Conservation (phyloP, 2,797 vertebrate species). For the Xerus rutilus region DNA sequence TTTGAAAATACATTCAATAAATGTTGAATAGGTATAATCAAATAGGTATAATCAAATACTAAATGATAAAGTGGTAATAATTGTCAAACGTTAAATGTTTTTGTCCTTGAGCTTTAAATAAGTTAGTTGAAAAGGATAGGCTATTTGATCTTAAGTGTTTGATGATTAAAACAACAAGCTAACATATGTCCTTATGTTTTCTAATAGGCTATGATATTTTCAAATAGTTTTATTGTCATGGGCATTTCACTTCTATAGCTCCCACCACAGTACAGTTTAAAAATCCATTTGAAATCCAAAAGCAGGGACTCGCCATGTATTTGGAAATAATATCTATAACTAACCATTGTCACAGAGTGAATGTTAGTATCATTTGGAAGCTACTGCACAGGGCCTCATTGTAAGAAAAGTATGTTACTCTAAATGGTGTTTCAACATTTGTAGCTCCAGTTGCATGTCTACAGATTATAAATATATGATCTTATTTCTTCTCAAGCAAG, state of each 20-base stretch:
- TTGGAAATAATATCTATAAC: neutral
- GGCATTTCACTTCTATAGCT: neutral
- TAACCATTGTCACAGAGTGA: too few species aligned
- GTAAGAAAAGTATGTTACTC: neutral
- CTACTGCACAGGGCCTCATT: neutral
- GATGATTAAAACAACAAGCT: neutral
- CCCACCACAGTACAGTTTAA: neutral
- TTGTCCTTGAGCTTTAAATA: neutral
- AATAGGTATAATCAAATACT: neutral
- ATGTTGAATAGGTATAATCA: neutral
- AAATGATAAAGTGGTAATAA: neutral
- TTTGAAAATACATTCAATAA: neutral
- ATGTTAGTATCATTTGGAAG: neutral
- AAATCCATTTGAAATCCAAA: neutral
- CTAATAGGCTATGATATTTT: neutral
- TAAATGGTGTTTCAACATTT: neutral
- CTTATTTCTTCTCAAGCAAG: neutral
- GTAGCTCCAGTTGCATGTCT: neutral
- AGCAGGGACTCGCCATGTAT: neutral
- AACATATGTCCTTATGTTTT: neutral
- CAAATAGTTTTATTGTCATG: neutral
- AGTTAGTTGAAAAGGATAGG: neutral
- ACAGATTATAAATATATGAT: neutral
- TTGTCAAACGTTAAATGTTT: neutral
- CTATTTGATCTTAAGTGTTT: neutral